Evolutionary conservation across 2,888 invertebrate genomes (phyloP), one percentile per base, ranked within the genome.

Genomic region (Oscheius myriophilus): DNA sequence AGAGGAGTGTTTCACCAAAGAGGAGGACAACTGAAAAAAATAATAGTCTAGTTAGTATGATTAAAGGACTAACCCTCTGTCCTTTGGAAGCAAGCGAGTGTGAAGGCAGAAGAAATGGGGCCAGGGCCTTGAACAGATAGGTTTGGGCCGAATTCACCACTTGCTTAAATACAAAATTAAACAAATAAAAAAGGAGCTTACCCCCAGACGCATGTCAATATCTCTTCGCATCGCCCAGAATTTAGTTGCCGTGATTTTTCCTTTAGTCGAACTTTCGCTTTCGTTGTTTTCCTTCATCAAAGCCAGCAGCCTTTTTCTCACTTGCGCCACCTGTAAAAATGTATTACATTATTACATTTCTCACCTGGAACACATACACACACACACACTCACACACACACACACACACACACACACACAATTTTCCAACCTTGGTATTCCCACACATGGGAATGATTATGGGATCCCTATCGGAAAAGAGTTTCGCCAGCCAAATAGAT

Each of bases 371-470:
- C n/a, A n/a, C n/a, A n/a, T n/a, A n/a, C n/a, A n/a, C n/a, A n/a
- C n/a, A n/a, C n/a, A n/a, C n/a, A n/a, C n/a, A n/a, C n/a, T n/a
- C n/a, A n/a, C n/a, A n/a, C n/a, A n/a, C n/a, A n/a, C n/a, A n/a
- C n/a, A n/a, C n/a, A n/a, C n/a, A n/a, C n/a, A n/a, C n/a, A n/a
- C n/a, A n/a, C n/a, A n/a, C 9, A 55, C n/a, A n/a, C n/a, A n/a
- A n/a, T n/a, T n/a, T n/a, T n/a, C 33, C 33, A 33, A 4, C 58
- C 51, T 46, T 43, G 33, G 64, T 18, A 14, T 58, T 6, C 49
- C 73, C 70, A 6, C 71, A 72, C 3, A 78, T 21, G 18, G 78
- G 78, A 49, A 75, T 66, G 9, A 75, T 66, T 14, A 78, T 39
- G 3, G 70, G 70, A 11, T 7, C 39, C 45, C 67, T 39, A 12